Percentiles rank a stretch among this genome's conserved stretches.
These are phyloP conservation scores for Dryas iulia DNA, from an alignment of 1,140 invertebrate species.

Conservation along the genomic window DNA sequence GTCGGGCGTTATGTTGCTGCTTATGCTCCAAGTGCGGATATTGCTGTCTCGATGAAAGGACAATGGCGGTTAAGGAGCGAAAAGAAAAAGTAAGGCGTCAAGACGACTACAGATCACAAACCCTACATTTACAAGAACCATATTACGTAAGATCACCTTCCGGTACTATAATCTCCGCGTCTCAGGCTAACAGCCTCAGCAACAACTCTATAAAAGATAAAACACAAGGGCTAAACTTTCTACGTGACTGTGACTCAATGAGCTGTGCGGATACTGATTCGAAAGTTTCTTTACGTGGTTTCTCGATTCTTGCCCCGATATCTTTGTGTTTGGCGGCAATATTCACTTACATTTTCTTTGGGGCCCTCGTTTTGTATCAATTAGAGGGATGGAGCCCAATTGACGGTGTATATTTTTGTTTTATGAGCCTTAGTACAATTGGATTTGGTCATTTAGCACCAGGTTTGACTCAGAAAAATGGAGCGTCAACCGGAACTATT, in stretches of 20 bases:
- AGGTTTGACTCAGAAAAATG: slow-evolving; percentile 84
- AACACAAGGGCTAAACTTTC: slow-evolving; percentile 61
- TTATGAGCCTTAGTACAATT: slow-evolving; percentile 95
- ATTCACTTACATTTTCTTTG: slow-evolving; percentile 91
- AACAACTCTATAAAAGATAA: slow-evolving; percentile 82
- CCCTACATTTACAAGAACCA: slow-evolving; percentile 87
- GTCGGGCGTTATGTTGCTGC: slow-evolving; percentile 89
- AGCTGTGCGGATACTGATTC: slow-evolving; percentile 87
- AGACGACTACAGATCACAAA: slow-evolving; percentile 86
- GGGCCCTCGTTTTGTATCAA: slow-evolving; percentile 92
- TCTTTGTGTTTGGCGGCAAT: slow-evolving; percentile 89
- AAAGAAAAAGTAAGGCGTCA: slow-evolving; percentile 88
- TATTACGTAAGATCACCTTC: slow-evolving; percentile 89
- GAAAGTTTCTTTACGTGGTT: slow-evolving; percentile 86
- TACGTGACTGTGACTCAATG: slow-evolving; percentile 84
- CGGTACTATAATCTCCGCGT: slow-evolving; percentile 78
- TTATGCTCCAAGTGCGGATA: slow-evolving; percentile 92
- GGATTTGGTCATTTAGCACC: slow-evolving; percentile 95
- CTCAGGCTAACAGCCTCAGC: slow-evolving; percentile 76
- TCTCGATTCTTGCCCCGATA: slow-evolving; percentile 88
- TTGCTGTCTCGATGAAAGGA: slow-evolving; percentile 90
- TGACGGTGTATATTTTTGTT: slow-evolving; percentile 96
- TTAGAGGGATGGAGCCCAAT: slow-evolving; percentile 93
- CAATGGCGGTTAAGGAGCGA: slow-evolving; percentile 88
- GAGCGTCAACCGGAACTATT: slow-evolving; percentile 82